phyloP scores from a whole-genome alignment of 2,797 vertebrate genomes.

The Xenopus petersii region DNA sequence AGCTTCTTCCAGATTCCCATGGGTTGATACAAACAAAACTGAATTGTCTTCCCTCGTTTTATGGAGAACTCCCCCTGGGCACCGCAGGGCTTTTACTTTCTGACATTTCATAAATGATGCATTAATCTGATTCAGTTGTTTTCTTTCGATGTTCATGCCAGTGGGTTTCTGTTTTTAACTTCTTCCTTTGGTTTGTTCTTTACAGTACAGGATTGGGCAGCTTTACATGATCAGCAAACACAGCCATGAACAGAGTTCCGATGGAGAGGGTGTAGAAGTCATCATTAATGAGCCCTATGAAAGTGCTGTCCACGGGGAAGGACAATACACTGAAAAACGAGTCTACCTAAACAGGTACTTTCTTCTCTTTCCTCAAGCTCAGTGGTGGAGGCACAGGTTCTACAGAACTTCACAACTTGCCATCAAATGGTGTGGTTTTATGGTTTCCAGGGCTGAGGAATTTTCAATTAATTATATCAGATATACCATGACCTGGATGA shows the following conservation, averaged over 20 bases:
- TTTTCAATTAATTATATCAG: too few relatives aligned
- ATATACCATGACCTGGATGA: too few relatives aligned
- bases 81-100: background rate
- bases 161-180: background rate
- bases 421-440: too few relatives aligned
- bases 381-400: too few relatives aligned
- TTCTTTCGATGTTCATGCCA: background rate
- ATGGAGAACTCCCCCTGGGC: background rate
- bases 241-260: slow-evolving; percentile 94
- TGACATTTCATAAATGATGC: too few relatives aligned
- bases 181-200: slow-evolving; percentile 45
- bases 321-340: slow-evolving; percentile 94
- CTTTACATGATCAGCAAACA: slow-evolving; percentile 99
- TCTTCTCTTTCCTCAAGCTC: too few relatives aligned
- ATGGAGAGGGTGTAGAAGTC: slow-evolving; percentile 94
- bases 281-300: slow-evolving; percentile 92
- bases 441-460: too few relatives aligned
- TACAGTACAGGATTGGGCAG: slow-evolving; percentile 93
- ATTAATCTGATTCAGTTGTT: background rate
- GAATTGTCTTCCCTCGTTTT: background rate
- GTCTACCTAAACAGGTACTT: slow-evolving; percentile 92
- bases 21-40: slow-evolving; percentile 24
- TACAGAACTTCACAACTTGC: too few relatives aligned
- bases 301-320: slow-evolving; percentile 86
- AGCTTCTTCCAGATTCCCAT: slow-evolving; percentile 30